Base-by-base conservation (phyloP, 2,113 vertebrate genomes). In the Myotis lucifugus region DNA sequence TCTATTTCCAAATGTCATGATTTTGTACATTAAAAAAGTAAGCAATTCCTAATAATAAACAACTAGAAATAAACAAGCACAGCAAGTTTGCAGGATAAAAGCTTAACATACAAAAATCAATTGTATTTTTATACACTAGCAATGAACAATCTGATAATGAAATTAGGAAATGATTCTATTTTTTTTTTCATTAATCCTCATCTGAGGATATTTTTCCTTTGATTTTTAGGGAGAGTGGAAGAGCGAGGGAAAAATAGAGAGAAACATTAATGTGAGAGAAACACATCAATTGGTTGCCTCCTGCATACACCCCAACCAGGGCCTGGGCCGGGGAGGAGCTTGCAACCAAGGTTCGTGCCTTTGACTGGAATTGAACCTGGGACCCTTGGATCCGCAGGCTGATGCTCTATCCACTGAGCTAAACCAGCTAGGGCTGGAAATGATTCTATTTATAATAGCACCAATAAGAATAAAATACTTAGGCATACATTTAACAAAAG, bases 401-500 rank as follows among this genome's bases (percentile, higher is more conserved):
- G 54, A 56, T 56, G 54, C 54, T 56, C 54, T 21, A 56, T 56
- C 7, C 8, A 56, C 21, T 56, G 19, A 56, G 54, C 54, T 21
- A 56, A 56, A 56, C 54, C 54, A 56, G 19, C 54, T 56, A 56
- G 19, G 54, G 19, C 19, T 21, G 73, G 25, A 85, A 86, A 56
- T 40, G 67, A 72, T 85, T 88, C 25, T 92, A 91, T 79, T 91
- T 88, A 42, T 1, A 91, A 61, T 69, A 88, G 23, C 48, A 72
- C 34, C 48, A 89, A 86, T 90, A 93, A 42, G 46, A 93, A 69
- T 64, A 85, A 88, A 87, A 88, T 34, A 89, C 6, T 19, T 56
- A 94, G 34, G 25, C 72, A 79, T 76, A 86, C 34, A 88, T 88
- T 94, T 91, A 77, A 69, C 14, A 83, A 93, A 96, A 85, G 11